phyloP scores from a whole-genome alignment of 2,888 invertebrate genomes.

The Mechanitis messenoides region DNA sequence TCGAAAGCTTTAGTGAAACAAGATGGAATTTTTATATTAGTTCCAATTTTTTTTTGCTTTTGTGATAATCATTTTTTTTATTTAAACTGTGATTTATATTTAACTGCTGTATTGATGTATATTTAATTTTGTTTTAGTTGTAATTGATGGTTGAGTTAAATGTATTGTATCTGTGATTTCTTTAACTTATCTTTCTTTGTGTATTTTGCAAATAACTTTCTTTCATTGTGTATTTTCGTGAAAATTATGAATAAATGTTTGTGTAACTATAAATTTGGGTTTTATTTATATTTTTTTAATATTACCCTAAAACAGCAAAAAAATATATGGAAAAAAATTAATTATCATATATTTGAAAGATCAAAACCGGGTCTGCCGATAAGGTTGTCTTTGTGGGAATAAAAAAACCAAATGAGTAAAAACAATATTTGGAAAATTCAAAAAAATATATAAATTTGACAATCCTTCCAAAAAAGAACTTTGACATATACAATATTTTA shows the following conservation, averaged over 20 bases:
- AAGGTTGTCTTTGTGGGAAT: too few relatives aligned
- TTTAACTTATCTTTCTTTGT: constrained; percentile 55
- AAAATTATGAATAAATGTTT: constrained; percentile 67
- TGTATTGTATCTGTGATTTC: constrained; percentile 72
- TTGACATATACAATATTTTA: too few relatives aligned
- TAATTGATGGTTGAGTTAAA: constrained; percentile 39
- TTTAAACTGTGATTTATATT: constrained; percentile 63
- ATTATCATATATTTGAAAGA: too few relatives aligned
- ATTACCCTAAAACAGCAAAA: neutral
- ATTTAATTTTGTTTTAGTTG: constrained; percentile 34
- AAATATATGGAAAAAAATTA: neutral
- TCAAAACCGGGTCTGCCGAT: too few relatives aligned
- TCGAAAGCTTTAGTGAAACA: constrained; percentile 47
- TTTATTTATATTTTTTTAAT: constrained; percentile 29
- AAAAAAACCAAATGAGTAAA: too few relatives aligned
- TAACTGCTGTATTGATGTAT: constrained; percentile 40
- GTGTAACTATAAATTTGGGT: constrained; percentile 52
- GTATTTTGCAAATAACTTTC: constrained; percentile 47
- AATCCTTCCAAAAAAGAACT: too few relatives aligned
- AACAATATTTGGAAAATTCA: too few relatives aligned
- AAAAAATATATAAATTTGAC: too few relatives aligned
- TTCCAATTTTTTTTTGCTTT: constrained; percentile 36
- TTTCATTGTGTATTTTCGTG: constrained; percentile 61
- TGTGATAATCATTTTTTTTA: constrained; percentile 57
- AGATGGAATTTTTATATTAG: constrained; percentile 38